A percentile compares a stretch with the other conserved stretches of the same genome.
phyloP scores from a whole-genome alignment of 2,113 vertebrate species.

The Bombycilla garrulus region DNA sequence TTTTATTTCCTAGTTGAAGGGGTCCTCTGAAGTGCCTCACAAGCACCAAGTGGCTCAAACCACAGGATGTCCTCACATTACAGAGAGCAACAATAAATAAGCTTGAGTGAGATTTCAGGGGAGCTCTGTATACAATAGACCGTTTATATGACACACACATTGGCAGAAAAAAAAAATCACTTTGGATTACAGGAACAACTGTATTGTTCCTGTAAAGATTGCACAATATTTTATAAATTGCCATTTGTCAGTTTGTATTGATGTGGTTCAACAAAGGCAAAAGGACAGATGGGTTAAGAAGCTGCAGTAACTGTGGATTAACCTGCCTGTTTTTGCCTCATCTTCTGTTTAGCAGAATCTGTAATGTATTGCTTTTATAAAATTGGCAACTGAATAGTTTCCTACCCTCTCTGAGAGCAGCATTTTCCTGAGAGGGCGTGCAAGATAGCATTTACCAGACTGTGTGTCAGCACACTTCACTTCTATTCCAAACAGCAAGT shows the following conservation, averaged over 20 bases:
- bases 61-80: background rate
- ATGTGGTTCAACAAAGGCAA: background rate
- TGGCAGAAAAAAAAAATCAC: background rate
- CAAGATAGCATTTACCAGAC: background rate
- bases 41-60: background rate
- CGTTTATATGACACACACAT: background rate
- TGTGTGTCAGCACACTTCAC: background rate
- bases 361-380: background rate
- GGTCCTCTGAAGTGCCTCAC: background rate
- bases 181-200: background rate
- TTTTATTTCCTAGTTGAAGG: background rate
- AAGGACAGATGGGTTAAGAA: background rate
- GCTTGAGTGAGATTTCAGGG: conserved; percentile 6
- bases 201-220: background rate
- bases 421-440: background rate
- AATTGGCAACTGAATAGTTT: background rate
- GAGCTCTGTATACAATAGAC: background rate
- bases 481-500: background rate
- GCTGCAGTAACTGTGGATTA: background rate
- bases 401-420: background rate
- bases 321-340: background rate
- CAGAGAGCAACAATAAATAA: conserved; percentile 23
- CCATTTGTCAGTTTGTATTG: conserved; percentile 7
- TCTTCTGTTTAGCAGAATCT: background rate
- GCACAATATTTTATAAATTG: conserved; percentile 20